Conservation (phyloP, 1,140 invertebrate species). For the Papilio xuthus region DNA sequence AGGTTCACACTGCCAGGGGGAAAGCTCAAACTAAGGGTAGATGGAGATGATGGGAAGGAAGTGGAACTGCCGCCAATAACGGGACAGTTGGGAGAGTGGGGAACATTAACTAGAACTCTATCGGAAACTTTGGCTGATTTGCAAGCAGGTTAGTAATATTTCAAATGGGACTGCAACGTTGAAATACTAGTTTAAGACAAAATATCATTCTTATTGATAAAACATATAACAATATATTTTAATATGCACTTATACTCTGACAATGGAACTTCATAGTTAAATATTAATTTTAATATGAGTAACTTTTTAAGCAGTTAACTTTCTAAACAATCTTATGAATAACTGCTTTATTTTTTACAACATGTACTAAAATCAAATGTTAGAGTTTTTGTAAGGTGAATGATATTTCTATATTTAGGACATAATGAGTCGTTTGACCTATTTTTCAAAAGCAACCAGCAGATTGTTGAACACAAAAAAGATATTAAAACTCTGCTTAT, state of each 20-base stretch:
- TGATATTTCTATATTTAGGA: constrained; percentile 25
- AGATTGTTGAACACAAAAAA: neutral
- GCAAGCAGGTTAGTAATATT: constrained; percentile 77
- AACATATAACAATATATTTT: neutral
- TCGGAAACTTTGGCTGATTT: constrained; percentile 87
- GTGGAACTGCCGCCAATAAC: constrained; percentile 83
- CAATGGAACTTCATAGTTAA: no score
- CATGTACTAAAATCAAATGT: constrained; percentile 36
- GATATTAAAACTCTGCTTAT: neutral
- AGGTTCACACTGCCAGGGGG: constrained; percentile 87
- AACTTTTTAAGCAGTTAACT: no score
- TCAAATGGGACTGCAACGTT: no score
- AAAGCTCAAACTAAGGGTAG: constrained; percentile 79
- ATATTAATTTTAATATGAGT: no score
- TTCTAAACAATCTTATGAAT: neutral
- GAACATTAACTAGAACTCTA: constrained; percentile 86
- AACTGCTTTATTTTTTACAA: neutral
- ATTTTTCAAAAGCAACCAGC: constrained; percentile 19
- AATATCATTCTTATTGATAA: no score
- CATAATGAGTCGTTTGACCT: constrained; percentile 35
- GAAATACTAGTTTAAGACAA: no score
- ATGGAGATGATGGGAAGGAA: constrained; percentile 67
- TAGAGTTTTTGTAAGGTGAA: neutral
- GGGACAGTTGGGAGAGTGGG: constrained; percentile 87
- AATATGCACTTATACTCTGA: neutral